Base-by-base conservation (phyloP, 1,140 invertebrate genomes). In the Drosophila virilis region DNA sequence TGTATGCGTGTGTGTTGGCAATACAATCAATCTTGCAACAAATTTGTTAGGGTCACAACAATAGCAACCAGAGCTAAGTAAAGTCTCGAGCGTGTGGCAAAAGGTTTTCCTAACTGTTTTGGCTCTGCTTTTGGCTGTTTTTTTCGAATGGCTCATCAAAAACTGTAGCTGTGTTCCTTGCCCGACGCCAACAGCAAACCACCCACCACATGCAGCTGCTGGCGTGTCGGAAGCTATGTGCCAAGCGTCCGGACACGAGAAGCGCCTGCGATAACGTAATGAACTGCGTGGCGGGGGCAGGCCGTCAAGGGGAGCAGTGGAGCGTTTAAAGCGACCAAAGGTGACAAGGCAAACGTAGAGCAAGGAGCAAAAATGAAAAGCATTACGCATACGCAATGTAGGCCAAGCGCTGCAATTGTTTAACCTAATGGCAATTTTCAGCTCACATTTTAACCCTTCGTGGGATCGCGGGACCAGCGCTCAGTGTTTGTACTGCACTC, bases 321-420 rank as follows among this genome's bases (percentile, higher is more conserved):
- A 38, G 28, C 38, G 40, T 54, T 50, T 67, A 54, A 60, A n/a
- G 58, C 66, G 50, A 67, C 60, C 57, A 68, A 78, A 68, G 61
- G 61, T 74, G 80, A 89, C 83, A 83, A 77, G 76, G 72, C 82
- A 75, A 72, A 70, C 33, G 57, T 32, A 32, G 42, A 22, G 33
- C 45, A 28, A 13, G 38, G 4, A 55, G 22, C 28, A 65, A 42
- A 74, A 78, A 81, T 85, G 75, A 86, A 78, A 81, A 72, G 74
- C 73, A 89, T 84, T 89, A 88, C 80, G 80, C 80, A 88, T 88
- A 84, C 84, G 84, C 80, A 69, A 89, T 89, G 80, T 90, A 77
- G 80, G 84, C 84, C 84, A 89, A 75, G 78, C 82, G 42, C 51
- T 61, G 80, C 74, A 84, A 89, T 83, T 89, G 77, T 89, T 80